Evolutionary conservation across 2,113 vertebrate genomes (phyloP).

Genomic region (Bungarus multicinctus): DNA sequence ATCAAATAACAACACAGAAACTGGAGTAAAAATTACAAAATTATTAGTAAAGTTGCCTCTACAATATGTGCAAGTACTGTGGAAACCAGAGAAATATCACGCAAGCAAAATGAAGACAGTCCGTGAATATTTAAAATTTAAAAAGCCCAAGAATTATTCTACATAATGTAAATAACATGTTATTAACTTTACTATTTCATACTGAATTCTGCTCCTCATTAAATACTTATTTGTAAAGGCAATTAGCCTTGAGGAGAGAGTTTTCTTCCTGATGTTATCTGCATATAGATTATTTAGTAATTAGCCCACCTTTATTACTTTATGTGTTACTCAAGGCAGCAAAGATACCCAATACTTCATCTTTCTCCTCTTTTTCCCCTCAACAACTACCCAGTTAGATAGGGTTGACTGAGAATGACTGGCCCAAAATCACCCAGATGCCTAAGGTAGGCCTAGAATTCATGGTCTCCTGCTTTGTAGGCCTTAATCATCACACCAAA

Average conservation of each 20-base stretch:
- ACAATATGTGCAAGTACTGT: not conserved
- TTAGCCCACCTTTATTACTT: not conserved
- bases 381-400: not conserved
- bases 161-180: not conserved
- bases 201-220: not conserved
- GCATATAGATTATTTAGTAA: not conserved
- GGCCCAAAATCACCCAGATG: not conserved
- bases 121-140: not conserved
- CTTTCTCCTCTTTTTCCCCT: not conserved
- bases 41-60: not conserved
- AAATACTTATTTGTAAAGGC: not conserved
- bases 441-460: not conserved
- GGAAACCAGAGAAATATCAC: not conserved
- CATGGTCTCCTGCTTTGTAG: not conserved
- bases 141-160: not conserved
- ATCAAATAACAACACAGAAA: not conserved
- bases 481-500: not conserved
- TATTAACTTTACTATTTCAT: not conserved
- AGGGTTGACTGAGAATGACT: not conserved
- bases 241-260: not conserved
- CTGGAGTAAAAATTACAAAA: not conserved
- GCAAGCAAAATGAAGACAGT: not conserved
- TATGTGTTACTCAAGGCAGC: not conserved
- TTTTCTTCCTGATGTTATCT: not conserved
- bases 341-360: not conserved